Evolutionary conservation across 2,797 vertebrate genomes (phyloP), one percentile per base, ranked within the genome.

Genomic region (Tenualosa ilisha): DNA sequence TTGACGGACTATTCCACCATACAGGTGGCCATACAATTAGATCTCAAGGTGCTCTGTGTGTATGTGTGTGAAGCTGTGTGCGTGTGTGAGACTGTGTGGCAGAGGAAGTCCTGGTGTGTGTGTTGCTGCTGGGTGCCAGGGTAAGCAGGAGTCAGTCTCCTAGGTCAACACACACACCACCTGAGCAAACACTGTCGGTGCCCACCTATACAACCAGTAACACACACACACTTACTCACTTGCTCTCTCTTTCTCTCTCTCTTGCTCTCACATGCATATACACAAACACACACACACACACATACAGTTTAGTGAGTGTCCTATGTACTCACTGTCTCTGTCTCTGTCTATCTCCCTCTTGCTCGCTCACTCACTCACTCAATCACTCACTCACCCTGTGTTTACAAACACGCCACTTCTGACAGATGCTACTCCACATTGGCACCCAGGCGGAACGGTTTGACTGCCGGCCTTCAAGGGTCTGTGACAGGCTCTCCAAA

Each of bases 171-270:
- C 91, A 91, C 91, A 84, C 86, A 85, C 90, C 94, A 95, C 94
- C 94, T 96, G 95, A 94, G 92, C 94, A 96, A 95, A 95, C 92
- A 96, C 81, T 84, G 90, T 91, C 91, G 91, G 90, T 90, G 83
- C 92, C 89, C 91, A 90, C 89, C 88, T 93, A 94, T 46, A 79
- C 72, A 79, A 79, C 37, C 40, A 79, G 20, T 8, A 22, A 79
- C 31, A 72, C 31, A 40, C 68, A 72, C 68, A 72, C 65, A 72
- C 65, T 37, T 26, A 75, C 68, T 6, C 68, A 46, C 72, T 22
- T 17, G 1, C 56, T 0, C 56, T 22, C 20, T 22, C 20, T 22
- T 20, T 22, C 56, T 59, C 56, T 59, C 54, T 20, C 54, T 56
- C 54, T 17, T 20, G 20, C 54, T 22, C 15, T n/a, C 37, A 43